Evolutionary conservation across 2,797 vertebrate genomes (phyloP).

Genomic region (Lagorchestes hirsutus): DNA sequence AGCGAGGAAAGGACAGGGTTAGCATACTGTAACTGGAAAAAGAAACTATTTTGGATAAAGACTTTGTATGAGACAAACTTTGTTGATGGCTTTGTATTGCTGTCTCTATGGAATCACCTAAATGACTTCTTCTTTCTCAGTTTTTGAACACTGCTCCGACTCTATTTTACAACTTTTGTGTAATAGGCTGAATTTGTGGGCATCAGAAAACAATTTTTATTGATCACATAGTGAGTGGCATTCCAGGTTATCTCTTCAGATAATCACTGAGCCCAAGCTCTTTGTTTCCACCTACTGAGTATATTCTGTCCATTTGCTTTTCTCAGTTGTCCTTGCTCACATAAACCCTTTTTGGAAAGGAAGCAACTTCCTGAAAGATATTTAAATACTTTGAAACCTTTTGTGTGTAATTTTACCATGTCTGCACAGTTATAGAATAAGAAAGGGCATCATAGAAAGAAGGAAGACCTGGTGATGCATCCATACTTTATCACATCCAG

Average conservation of each 20-base stretch:
- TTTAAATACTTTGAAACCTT: not conserved
- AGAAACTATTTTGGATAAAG: not conserved
- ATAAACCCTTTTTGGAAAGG: not conserved
- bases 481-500: not conserved
- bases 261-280: not conserved
- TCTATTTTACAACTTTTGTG: not conserved
- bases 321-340: not conserved
- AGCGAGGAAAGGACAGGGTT: not conserved
- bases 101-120: not conserved
- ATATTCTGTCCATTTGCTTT: not conserved
- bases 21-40: not conserved
- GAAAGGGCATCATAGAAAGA: not conserved
- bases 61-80: not conserved
- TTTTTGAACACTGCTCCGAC: not conserved
- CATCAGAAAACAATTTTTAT: not conserved
- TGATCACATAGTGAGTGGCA: not conserved
- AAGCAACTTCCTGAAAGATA: not conserved
- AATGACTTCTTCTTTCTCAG: not conserved
- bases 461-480: not conserved
- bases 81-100: not conserved
- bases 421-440: not conserved
- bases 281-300: not conserved
- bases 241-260: not conserved
- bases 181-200: not conserved
- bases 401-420: not conserved